Evolutionary conservation across 2,888 invertebrate species (phyloP).

Genomic region (Ditylenchus weischeri): DNA sequence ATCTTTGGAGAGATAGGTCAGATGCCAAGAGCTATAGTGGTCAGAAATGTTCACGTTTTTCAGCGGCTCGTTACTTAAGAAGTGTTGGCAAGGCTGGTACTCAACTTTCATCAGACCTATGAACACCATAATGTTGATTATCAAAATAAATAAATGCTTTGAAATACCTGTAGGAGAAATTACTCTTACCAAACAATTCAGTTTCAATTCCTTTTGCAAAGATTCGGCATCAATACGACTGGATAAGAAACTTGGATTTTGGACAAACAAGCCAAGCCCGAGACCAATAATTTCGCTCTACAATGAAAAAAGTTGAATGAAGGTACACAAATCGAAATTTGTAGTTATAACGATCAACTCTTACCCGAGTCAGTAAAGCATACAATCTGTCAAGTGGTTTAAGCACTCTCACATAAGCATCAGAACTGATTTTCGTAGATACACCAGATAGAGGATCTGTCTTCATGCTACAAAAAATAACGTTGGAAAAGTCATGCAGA

Average conservation of each 20-base stretch:
- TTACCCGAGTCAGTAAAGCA: conserved; percentile 47
- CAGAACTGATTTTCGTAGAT: too few species aligned
- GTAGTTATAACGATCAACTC: conserved; percentile 3
- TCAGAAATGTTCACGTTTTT: conserved; percentile 22
- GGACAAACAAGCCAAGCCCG: conserved; percentile 49
- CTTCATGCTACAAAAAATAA: too few species aligned
- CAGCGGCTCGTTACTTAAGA: conserved; percentile 33
- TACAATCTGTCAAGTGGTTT: conserved; percentile 51
- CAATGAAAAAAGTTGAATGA: conserved; percentile 21
- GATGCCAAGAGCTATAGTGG: conserved; percentile 15
- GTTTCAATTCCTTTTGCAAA: conserved; percentile 51
- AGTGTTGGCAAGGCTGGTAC: conserved; percentile 51
- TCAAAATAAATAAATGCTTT: background rate
- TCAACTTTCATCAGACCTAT: conserved; percentile 44
- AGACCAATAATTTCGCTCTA: conserved; percentile 56
- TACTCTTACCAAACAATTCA: conserved; percentile 50
- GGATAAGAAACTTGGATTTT: conserved; percentile 55
- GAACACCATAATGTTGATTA: background rate
- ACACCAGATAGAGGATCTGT: too few species aligned
- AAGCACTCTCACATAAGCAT: conserved; percentile 20
- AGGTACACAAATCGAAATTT: background rate
- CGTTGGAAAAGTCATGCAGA: too few species aligned
- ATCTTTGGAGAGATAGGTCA: conserved; percentile 50
- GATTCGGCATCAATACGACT: conserved; percentile 56
- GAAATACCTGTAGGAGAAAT: conserved; percentile 44